phyloP scores from a whole-genome alignment of 2,797 vertebrate species.

The Schizopygopsis malacanthus region DNA sequence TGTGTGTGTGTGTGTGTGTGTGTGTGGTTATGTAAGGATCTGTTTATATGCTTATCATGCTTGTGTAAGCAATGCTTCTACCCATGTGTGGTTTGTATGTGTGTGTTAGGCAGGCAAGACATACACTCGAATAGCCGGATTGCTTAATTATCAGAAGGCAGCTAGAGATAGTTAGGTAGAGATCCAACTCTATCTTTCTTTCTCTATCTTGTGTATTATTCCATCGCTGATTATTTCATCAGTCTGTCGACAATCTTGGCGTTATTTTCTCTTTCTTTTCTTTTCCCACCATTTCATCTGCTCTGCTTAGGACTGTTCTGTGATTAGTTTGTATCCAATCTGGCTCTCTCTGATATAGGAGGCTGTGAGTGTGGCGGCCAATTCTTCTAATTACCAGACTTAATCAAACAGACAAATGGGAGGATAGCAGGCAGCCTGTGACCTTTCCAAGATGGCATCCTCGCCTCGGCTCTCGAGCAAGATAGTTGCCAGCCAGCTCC shows the following conservation, averaged over 20 bases:
- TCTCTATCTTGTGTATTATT: slow-evolving; percentile 60
- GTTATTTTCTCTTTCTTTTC: slow-evolving; percentile 52
- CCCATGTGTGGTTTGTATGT: not conserved
- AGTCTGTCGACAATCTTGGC: slow-evolving; percentile 62
- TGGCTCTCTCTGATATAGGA: slow-evolving; percentile 63
- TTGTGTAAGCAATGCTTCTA: slow-evolving; percentile 43
- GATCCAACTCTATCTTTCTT: slow-evolving; percentile 39
- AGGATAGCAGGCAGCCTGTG: slow-evolving; percentile 70
- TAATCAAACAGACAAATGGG: slow-evolving; percentile 80
- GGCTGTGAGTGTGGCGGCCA: slow-evolving; percentile 62
- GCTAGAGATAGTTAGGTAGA: not conserved
- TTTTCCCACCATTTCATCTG: slow-evolving; percentile 60
- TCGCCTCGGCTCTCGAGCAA: slow-evolving; percentile 55
- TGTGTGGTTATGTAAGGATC: slow-evolving; percentile 47
- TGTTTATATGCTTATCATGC: slow-evolving; percentile 46
- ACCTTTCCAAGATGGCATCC: slow-evolving; percentile 74
- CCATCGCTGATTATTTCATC: slow-evolving; percentile 68
- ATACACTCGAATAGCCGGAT: slow-evolving; percentile 50
- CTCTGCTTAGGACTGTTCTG: slow-evolving; percentile 44
- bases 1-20: slow-evolving; percentile 29
- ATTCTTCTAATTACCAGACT: slow-evolving; percentile 77
- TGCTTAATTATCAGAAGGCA: slow-evolving; percentile 61
- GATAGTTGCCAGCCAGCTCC: slow-evolving; percentile 54
- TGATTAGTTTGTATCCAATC: slow-evolving; percentile 77
- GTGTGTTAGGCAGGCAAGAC: slow-evolving; percentile 16